Evolutionary conservation across 2,797 vertebrate genomes (phyloP).

Genomic region (Neoniphon sammara): DNA sequence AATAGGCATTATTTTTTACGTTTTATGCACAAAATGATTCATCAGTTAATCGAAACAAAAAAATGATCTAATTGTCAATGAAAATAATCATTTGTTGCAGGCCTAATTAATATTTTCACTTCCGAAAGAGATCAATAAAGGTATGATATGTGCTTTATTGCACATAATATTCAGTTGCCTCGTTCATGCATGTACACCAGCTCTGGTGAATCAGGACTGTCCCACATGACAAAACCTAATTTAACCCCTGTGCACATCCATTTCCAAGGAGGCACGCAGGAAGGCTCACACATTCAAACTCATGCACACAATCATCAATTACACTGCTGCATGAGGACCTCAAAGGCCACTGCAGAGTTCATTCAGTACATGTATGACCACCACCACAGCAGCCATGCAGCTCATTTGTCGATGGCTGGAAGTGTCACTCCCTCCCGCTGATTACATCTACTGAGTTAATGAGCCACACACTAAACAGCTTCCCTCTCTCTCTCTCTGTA

Average conservation of each 20-base stretch:
- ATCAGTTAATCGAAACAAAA: no score
- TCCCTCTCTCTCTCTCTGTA: conserved; percentile 35
- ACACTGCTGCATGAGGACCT: conserved; percentile 20
- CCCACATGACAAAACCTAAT: not conserved
- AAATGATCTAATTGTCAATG: no score
- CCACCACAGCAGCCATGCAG: conserved; percentile 20
- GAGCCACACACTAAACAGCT: conserved; percentile 62
- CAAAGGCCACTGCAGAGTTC: conserved; percentile 29
- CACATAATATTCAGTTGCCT: no score
- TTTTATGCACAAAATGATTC: no score
- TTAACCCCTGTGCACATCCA: conserved; percentile 11
- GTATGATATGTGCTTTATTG: no score
- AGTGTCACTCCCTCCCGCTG: conserved; percentile 59
- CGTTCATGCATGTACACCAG: no score
- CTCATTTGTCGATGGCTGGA: conserved; percentile 66
- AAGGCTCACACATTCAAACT: not conserved
- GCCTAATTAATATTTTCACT: no score
- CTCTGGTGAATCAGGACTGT: no score
- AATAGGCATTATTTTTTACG: no score
- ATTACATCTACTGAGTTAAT: conserved; percentile 73
- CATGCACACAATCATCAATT: not conserved
- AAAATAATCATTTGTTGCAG: no score
- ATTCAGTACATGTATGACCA: conserved; percentile 33
- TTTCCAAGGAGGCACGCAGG: not conserved
- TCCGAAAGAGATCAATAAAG: no score